Base-by-base conservation (phyloP, 1,140 invertebrate species). In the Cotesia typhae region DNA sequence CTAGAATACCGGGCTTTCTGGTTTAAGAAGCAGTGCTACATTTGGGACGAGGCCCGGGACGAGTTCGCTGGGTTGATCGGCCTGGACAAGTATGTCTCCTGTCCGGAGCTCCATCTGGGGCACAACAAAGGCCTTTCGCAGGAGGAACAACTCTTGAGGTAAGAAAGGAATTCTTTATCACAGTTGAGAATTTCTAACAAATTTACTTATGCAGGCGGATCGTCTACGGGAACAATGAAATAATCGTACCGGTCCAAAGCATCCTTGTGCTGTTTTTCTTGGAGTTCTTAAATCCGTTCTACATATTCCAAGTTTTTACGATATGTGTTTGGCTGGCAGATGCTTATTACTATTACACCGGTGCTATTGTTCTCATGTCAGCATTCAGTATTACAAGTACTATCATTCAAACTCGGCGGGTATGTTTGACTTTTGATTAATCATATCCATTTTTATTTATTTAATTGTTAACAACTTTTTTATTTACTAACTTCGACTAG, bases 251-350 rank as follows among this genome's bases (percentile, higher is more conserved):
- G 3, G 88, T 95, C 1, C 90, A 94, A 76, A 90, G 91, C 64
- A 88, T 95, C 35, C 80, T 91, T 64, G 90, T 91, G 3, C 84
- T 96, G 5, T 83, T 96, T 0, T 82, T 95, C 10, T 82, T 95
- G 10, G 95, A 96, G 87, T 90, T 94, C 28, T 90, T 99, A 60
- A 97, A 97, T 82, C 98, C 98, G 0, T 99, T 98, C 86, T 99
- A 99, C 84, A 92, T 99, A 61, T 98, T 97, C 85, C 96, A 98
- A 92, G 83, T 94, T 57, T 96, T 95, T 83, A 95, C 94, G 6
- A 89, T 96, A 9, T 85, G 90, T 3, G 89, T 96, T 41, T 96
- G 94, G 94, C 86, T 94, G 4, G 88, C 90, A 1, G 94, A 96
- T 77, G 87, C 90, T 9, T 97, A 97, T 80, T 91, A 92, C 71